Evolutionary conservation across 2,888 invertebrate genomes (phyloP).

Genomic region (Clistopyga incitator): DNA sequence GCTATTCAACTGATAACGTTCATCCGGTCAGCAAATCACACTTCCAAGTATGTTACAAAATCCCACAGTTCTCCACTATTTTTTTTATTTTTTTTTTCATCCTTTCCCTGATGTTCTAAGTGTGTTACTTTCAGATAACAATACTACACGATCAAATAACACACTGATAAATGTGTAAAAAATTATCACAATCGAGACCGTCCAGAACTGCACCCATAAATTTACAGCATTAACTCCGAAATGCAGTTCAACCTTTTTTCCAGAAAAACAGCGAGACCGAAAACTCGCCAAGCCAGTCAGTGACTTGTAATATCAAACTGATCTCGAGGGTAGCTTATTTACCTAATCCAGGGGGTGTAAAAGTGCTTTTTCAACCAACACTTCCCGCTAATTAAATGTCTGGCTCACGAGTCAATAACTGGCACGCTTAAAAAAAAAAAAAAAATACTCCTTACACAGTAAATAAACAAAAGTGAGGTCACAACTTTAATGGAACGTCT

Average conservation of each 20-base stretch:
- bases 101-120: background rate
- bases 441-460: background rate
- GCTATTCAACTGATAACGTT: constrained; percentile 9
- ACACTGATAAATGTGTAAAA: background rate
- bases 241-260: background rate
- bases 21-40: background rate
- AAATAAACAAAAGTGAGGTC: constrained; percentile 37
- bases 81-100: background rate
- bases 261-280: background rate
- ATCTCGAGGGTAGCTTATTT: background rate
- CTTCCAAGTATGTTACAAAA: background rate
- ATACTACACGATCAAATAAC: background rate
- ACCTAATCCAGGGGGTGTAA: background rate
- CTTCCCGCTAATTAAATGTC: background rate
- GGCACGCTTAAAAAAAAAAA: background rate
- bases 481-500: constrained; percentile 71
- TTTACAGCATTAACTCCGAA: background rate
- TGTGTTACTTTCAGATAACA: background rate
- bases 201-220: background rate
- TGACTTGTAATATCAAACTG: background rate
- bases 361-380: background rate
- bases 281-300: constrained; percentile 7
- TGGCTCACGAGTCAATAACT: background rate
- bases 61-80: background rate
- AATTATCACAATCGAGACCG: background rate